Evolutionary conservation across 2,113 vertebrate species (phyloP), one percentile per base, ranked within the genome.

Genomic region (Thamnophis sirtalis): DNA sequence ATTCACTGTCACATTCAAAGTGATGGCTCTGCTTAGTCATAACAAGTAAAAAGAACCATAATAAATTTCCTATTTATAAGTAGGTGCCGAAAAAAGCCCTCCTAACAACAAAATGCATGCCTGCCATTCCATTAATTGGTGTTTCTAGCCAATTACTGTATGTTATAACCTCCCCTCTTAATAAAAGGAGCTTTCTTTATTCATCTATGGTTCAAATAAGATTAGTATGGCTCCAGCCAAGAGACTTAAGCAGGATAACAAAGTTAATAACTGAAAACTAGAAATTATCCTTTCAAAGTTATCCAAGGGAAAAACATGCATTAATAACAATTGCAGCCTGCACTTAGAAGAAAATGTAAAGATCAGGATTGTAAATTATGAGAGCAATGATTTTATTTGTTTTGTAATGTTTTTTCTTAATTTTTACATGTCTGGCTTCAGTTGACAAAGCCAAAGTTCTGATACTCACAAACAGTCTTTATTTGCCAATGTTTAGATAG

Each of bases 201-300:
- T 88, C 51, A 33, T n/a, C 87, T 86, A 56, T 93, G 21, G 85
- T 95, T 96, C 84, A 93, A 11, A 26, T 50, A 4, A 89, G 94
- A 84, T 56, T 89, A 87, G 11, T 38, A 48, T 24, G 85, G 94
- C 93, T 15, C 1, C 13, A 94, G 91, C 1, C 48, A 92, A 92
- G 13, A 21, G 56, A 55, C 21, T 89, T 93, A 87, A 85, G 22
- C 8, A 1, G 4, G 58, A 80, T 17, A 53, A 91, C 51, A 2
- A 91, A 90, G 9, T 73, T 84, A 93, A 56, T 90, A 26, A 73
- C 93, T 92, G 90, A 93, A 95, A 94, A 89, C 24, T 28, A 92
- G 92, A 94, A 95, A 93, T 85, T 93, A 68, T 48, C 91, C 73
- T 92, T 85, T 50, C 53, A 94, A 93, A 96, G 58, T 68, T 92